phyloP scores from a whole-genome alignment of 2,113 vertebrate genomes.

The Azemiops feae region DNA sequence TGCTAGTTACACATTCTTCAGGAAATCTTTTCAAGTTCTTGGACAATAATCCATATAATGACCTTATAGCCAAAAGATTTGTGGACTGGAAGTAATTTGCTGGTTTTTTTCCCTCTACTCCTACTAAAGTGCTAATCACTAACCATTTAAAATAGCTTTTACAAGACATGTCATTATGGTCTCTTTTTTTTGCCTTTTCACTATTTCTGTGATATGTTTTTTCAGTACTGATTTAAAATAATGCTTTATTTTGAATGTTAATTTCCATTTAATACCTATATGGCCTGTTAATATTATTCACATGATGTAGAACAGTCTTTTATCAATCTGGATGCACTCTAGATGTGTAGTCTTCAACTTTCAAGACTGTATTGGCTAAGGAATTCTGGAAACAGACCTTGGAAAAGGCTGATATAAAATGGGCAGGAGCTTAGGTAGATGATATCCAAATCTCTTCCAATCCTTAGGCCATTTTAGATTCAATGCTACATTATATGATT shows the following conservation, averaged over 20 bases:
- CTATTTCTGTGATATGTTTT: background rate
- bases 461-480: background rate
- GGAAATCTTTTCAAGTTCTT: conserved; percentile 30
- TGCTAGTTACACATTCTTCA: conserved; percentile 15
- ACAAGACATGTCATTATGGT: background rate
- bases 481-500: background rate
- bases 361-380: background rate
- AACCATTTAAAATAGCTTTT: conserved; percentile 2
- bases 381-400: background rate
- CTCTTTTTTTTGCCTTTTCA: background rate
- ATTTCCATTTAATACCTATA: background rate
- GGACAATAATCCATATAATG: conserved; percentile 22
- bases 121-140: conserved; percentile 11
- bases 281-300: background rate
- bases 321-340: background rate
- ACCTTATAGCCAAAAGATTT: background rate
- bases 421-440: background rate
- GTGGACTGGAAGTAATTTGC: background rate
- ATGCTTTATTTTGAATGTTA: conserved; percentile 2
- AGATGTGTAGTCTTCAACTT: background rate
- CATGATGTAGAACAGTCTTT: background rate
- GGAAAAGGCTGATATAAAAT: background rate
- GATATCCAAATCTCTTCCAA: background rate
- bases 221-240: conserved; percentile 1
- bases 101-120: background rate